These are phyloP conservation scores for Augochlorella aurata DNA, from an alignment of 2,888 invertebrate species.

Conservation along the genomic window DNA sequence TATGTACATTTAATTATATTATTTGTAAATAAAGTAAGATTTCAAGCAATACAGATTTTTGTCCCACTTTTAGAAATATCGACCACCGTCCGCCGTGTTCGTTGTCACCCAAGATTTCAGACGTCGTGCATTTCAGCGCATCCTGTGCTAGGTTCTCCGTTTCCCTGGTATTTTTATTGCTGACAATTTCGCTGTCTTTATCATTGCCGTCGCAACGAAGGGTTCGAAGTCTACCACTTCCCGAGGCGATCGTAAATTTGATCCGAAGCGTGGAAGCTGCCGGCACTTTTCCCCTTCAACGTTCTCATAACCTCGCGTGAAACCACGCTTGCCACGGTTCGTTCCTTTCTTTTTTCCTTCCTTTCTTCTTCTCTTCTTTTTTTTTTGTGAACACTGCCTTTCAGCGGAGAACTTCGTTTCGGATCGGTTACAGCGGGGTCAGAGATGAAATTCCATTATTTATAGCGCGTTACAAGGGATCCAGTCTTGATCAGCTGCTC, in stretches of 20 bases:
- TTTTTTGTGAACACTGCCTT: not conserved
- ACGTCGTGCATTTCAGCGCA: not conserved
- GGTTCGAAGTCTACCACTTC: not conserved
- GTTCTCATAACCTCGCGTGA: slow-evolving; percentile 13
- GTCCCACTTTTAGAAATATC: too few relatives aligned
- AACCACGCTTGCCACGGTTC: slow-evolving; percentile 1
- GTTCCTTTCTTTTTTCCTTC: slow-evolving; percentile 5
- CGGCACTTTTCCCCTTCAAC: slow-evolving; percentile 21
- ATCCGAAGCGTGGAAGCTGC: not conserved
- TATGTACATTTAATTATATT: too few relatives aligned
- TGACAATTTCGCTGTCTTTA: not conserved
- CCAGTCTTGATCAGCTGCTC: slow-evolving; percentile 16
- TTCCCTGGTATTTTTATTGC: not conserved
- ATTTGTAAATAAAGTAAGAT: too few relatives aligned
- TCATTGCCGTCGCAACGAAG: slow-evolving; percentile 2
- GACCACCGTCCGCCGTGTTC: too few relatives aligned
- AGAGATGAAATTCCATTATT: slow-evolving; percentile 61
- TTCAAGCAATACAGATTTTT: too few relatives aligned
- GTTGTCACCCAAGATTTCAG: not conserved
- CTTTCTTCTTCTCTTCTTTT: not conserved
- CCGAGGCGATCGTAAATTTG: slow-evolving; percentile 9
- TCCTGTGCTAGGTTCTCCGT: not conserved
- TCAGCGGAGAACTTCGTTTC: slow-evolving; percentile 12
- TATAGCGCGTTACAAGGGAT: slow-evolving; percentile 44
- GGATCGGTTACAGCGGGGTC: slow-evolving; percentile 29